These are phyloP conservation scores for Ophioninae sp. DNA, from an alignment of 2,888 invertebrate species.

Conservation along the genomic window DNA sequence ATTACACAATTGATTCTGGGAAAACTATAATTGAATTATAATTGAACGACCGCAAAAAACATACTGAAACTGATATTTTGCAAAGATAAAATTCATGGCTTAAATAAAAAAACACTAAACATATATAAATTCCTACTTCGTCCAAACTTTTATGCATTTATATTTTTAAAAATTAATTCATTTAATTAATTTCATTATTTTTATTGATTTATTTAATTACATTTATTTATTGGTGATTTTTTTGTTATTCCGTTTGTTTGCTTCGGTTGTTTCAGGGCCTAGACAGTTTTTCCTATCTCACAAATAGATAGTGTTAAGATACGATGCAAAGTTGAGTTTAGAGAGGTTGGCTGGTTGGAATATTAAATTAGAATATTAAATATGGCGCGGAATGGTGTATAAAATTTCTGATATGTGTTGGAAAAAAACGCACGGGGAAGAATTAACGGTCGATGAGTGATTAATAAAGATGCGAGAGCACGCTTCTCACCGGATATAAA, in stretches of 20 bases:
- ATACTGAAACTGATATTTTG: neutral
- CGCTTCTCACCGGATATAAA: slow-evolving; percentile 80
- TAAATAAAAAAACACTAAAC: neutral
- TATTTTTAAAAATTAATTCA: neutral
- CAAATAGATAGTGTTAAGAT: neutral
- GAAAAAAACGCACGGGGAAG: slow-evolving; percentile 46
- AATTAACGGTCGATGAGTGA: slow-evolving; percentile 76
- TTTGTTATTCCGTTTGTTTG: no score
- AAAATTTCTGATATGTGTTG: slow-evolving; percentile 11
- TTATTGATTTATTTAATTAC: no score
- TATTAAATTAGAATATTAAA: neutral
- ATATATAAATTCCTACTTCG: neutral
- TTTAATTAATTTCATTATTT: neutral
- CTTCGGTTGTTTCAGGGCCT: neutral
- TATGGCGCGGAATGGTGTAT: neutral
- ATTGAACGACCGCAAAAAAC: neutral
- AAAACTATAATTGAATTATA: no score
- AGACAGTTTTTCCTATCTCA: neutral
- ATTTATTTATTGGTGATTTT: no score
- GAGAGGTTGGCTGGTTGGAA: neutral
- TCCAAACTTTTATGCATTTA: neutral
- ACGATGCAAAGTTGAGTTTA: neutral
- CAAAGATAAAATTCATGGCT: neutral
- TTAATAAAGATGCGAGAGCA: slow-evolving; percentile 80
- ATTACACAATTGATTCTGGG: no score